Evolutionary conservation across 2,888 invertebrate species (phyloP).

Genomic region (Yponomeuta cagnagella): DNA sequence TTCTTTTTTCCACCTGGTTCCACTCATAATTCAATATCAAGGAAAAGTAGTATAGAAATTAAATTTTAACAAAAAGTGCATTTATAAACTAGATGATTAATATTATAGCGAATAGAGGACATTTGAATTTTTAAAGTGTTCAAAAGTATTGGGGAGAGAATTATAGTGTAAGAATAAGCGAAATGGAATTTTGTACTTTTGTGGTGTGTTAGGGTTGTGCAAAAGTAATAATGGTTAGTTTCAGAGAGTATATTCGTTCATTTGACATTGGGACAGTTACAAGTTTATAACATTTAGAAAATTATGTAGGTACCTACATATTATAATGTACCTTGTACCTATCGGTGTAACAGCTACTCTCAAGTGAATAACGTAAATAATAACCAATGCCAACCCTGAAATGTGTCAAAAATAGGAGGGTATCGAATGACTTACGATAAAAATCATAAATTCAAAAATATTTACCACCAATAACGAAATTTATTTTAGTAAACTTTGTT

Average conservation of each 20-base stretch:
- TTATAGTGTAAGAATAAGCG: conserved; percentile 46
- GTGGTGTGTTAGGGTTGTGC: conserved; percentile 63
- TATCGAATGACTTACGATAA: conserved; percentile 24
- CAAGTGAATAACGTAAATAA: not conserved
- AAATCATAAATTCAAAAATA: conserved; percentile 25
- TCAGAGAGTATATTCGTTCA: too few species aligned
- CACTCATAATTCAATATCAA: not conserved
- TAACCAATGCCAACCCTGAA: conserved; percentile 39
- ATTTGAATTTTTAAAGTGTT: conserved; percentile 53
- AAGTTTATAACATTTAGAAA: too few species aligned
- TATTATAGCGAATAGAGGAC: conserved; percentile 60
- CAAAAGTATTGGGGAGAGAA: conserved; percentile 53
- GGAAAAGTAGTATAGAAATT: conserved; percentile 27
- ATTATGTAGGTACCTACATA: too few species aligned
- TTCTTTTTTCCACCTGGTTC: not conserved
- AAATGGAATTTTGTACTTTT: conserved; percentile 67
- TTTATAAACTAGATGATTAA: conserved; percentile 63
- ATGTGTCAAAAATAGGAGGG: conserved; percentile 44
- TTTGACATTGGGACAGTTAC: too few species aligned
- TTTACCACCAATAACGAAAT: conserved; percentile 12
- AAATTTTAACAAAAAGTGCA: conserved; percentile 68
- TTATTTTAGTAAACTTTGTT: not conserved
- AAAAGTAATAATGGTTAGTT: conserved; percentile 24
- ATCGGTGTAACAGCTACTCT: too few species aligned
- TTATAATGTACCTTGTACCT: too few species aligned